Base-by-base conservation (phyloP, 2,113 vertebrate species). In the Sceloporus tristichus region DNA sequence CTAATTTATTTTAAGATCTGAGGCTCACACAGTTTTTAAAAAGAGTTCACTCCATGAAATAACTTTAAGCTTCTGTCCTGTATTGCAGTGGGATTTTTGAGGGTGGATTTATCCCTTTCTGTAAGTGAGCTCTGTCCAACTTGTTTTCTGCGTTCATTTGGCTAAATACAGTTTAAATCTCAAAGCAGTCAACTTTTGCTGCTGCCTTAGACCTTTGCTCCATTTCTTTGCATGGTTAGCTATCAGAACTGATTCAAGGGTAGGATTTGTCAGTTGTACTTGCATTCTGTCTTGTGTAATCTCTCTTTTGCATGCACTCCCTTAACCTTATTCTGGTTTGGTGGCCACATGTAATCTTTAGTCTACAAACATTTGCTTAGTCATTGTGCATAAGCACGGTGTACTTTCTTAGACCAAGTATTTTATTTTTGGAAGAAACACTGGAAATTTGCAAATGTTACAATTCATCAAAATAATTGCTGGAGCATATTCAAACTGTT, bases 281-380 rank as follows among this genome's bases (percentile, higher is more conserved):
- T 94, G 71, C 70, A 0, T 0, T 90, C 78, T 85, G 54, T 27
- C 82, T 95, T 95, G 68, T 34, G 0, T 93, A 93, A 95, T 91
- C 89, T 92, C 79, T 89, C 76, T 56, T 65, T 19, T 79, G 53
- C 68, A 42, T 88, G 89, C 23, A 86, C 85, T 89, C 34, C 48
- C 85, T 77, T 88, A 81, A 91, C 71, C 83, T 90, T 87, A 40
- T 90, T 94, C 91, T 94, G 78, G 84, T 71, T 87, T 78, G 85
- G 29, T 48, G 91, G 2, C 80, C 79, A 2, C 3, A 75, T 27
- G 14, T 95, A 85, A 94, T 91, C 90, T 93, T 66, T 82, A 6
- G 65, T 90, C 84, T 56, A 76, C 90, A 89, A 34, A 34, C 0
- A 88, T 96, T 95, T 96, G 95, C 95, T 93, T 92, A 92, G 94